Conservation (phyloP, 2,113 vertebrate genomes). For the Riparia riparia region DNA sequence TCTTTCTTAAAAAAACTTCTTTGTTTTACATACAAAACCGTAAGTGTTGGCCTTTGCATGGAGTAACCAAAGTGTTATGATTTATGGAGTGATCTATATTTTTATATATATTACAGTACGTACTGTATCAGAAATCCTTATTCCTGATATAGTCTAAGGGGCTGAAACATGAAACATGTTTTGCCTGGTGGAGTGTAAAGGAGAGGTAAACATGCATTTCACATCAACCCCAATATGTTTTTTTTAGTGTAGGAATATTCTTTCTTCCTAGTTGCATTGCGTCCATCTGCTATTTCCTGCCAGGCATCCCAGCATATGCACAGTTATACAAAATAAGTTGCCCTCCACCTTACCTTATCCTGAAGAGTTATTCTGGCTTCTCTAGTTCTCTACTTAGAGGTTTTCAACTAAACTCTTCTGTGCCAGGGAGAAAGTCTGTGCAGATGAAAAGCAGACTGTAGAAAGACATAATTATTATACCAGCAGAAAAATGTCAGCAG, state of each 20-base stretch:
- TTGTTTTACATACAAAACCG: not conserved
- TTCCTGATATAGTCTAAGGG: not conserved
- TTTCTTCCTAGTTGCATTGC: not conserved
- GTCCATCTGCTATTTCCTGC: conserved; percentile 20
- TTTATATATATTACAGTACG: not conserved
- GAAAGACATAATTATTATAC: conserved; percentile 57
- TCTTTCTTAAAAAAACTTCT: not conserved
- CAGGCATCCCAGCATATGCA: not conserved
- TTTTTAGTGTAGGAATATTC: not conserved
- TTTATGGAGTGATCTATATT: not conserved
- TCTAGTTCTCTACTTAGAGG: not conserved
- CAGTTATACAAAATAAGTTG: not conserved
- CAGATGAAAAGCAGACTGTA: conserved; percentile 28
- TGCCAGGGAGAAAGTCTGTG: not conserved
- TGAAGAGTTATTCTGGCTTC: not conserved
- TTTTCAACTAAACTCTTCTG: not conserved
- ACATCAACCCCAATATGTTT: not conserved
- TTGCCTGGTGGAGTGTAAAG: not conserved
- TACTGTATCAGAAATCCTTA: not conserved
- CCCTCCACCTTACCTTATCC: not conserved
- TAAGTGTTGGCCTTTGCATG: not conserved
- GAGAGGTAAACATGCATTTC: not conserved
- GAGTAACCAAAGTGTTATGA: not conserved
- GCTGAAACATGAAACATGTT: not conserved
- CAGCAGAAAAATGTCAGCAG: conserved; percentile 60